A percentile compares a stretch with the other conserved stretches of the same genome.
phyloP scores from a whole-genome alignment of 2,797 vertebrate genomes.

The Tinamus major region DNA sequence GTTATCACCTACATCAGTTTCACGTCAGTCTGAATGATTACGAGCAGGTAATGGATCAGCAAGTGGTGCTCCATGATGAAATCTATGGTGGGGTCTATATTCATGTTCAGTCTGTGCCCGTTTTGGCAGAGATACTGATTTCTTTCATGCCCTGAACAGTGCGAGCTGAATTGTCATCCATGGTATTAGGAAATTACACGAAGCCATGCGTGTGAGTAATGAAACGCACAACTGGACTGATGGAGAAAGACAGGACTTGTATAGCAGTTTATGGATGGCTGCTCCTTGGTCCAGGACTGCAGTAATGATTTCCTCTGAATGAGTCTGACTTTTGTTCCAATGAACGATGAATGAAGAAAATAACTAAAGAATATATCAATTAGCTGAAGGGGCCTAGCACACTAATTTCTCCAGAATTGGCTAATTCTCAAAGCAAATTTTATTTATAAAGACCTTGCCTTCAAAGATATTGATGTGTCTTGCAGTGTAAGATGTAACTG shows the following conservation, averaged over 20 bases:
- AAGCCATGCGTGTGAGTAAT: background rate
- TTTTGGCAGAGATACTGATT: background rate
- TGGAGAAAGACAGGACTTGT: background rate
- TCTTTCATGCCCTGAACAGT: background rate
- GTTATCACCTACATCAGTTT: background rate
- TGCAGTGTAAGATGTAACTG: background rate
- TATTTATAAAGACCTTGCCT: background rate
- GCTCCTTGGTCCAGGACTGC: background rate
- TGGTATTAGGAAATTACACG: background rate
- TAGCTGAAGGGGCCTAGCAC: background rate
- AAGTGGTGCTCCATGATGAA: background rate
- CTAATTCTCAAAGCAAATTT: background rate
- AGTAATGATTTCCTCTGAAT: background rate
- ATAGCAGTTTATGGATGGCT: background rate
- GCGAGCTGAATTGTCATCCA: background rate
- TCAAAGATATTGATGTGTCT: background rate
- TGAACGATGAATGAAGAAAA: conserved; percentile 13
- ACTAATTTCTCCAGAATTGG: background rate
- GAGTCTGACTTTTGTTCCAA: background rate
- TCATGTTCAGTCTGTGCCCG: background rate
- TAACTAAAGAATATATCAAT: background rate
- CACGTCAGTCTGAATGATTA: background rate
- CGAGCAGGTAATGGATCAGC: background rate
- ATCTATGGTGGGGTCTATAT: background rate
- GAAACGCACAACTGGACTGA: background rate